Evolutionary conservation across 2,113 vertebrate genomes (phyloP).

Genomic region (Mormyrus iriodes): DNA sequence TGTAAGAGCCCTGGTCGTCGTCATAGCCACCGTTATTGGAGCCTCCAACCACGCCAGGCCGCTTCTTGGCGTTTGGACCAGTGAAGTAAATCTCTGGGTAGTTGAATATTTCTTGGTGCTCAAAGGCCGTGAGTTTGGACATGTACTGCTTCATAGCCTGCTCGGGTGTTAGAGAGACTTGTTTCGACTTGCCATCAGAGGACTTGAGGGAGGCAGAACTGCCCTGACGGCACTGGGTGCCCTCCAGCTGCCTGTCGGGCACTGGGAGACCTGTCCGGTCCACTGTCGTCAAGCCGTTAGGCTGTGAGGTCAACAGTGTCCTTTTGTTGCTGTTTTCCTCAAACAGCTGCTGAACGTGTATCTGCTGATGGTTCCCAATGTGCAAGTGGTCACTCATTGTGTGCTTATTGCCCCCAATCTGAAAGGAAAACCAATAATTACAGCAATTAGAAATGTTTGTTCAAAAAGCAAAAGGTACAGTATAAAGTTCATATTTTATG

Average conservation of each 20-base stretch:
- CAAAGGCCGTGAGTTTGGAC: slow-evolving; percentile 86
- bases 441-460: slow-evolving; percentile 19
- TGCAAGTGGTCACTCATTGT: slow-evolving; percentile 79
- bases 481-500: neutral
- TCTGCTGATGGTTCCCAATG: slow-evolving; percentile 70
- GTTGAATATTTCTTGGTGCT: slow-evolving; percentile 91
- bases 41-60: slow-evolving; percentile 81
- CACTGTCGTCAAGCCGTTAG: slow-evolving; percentile 78
- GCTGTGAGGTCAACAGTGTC: slow-evolving; percentile 81
- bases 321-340: slow-evolving; percentile 93
- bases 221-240: slow-evolving; percentile 73
- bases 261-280: slow-evolving; percentile 69
- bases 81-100: slow-evolving; percentile 88
- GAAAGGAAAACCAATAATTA: slow-evolving; percentile 41
- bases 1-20: slow-evolving; percentile 93
- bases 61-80: slow-evolving; percentile 91
- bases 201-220: slow-evolving; percentile 83
- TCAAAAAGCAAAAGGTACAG: neutral
- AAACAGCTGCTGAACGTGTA: slow-evolving; percentile 83
- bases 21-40: slow-evolving; percentile 92
- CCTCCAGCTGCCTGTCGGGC: slow-evolving; percentile 72
- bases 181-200: slow-evolving; percentile 73
- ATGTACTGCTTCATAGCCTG: slow-evolving; percentile 96
- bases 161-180: slow-evolving; percentile 70
- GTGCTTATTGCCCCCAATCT: slow-evolving; percentile 77